Evolutionary conservation across 2,888 invertebrate genomes (phyloP), one percentile per base, ranked within the genome.

Genomic region (Aporophyla lueneburgensis): DNA sequence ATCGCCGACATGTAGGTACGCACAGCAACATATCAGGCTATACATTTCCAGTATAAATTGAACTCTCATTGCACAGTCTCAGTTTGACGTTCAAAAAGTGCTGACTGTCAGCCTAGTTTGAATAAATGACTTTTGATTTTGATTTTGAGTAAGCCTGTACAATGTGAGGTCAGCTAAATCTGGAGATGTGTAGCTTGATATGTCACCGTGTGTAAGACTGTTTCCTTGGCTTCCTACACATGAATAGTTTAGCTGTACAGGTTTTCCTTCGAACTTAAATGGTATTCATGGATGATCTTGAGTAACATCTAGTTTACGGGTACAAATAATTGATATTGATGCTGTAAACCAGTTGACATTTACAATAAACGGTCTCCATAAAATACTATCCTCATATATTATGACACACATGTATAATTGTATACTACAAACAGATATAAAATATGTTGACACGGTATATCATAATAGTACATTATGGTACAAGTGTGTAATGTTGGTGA

Each of bases 371-470:
- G 27, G 21, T 43, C 33, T 51, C 54, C 65, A 66, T 80, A 66
- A 75, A 69, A 69, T 49, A 69, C 21, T 43, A 27, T 27, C 62
- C 68, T 65, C 40, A 27, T 74, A 21, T 43, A 69, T 54, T 54
- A 33, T 49, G 27, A 71, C 61, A 24, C 19, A 68, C 54, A 65
- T 49, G 24, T 65, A 24, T 27, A 66, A 53, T 46, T 46, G 14
- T 19, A 16, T 19, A 53, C 14, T 51, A 68, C 46, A 68, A 14
- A 53, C 43, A 65, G 65, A 77, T 54, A 63, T 76, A 68, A 58
- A 49, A 69, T 72, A 71, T 59, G 43, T 63, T 56, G 76, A 67
- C 68, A 40, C 5, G 9, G 46, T 58, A 69, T 53, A 72, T 77
- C 77, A 77, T 77, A 77, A n/a, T n/a, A n/a, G n/a, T n/a, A n/a